phyloP scores from a whole-genome alignment of 1,140 invertebrate species.

The Amphibalanus amphitrite region DNA sequence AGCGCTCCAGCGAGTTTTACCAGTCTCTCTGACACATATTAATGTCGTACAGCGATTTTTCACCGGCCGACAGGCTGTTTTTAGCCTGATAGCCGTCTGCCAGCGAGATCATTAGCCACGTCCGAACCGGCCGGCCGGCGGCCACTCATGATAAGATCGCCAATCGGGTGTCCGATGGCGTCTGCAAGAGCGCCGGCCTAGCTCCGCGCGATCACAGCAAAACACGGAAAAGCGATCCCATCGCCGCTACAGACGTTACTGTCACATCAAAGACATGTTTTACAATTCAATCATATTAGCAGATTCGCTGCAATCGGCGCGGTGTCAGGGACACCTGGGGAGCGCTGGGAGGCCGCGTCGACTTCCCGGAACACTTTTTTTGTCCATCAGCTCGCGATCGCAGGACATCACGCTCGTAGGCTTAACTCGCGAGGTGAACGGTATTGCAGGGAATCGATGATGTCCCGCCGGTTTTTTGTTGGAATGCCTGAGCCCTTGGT shows the following conservation, averaged over 20 bases:
- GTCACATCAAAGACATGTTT: not conserved
- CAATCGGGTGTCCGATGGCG: not conserved
- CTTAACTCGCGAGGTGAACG: not conserved
- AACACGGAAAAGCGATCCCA: not conserved
- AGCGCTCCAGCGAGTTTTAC: not conserved
- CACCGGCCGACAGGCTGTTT: not conserved
- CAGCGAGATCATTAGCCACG: not conserved
- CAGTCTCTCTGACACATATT: not conserved
- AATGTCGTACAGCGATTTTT: not conserved
- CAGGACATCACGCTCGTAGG: not conserved
- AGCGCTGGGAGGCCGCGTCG: not conserved
- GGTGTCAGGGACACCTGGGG: not conserved
- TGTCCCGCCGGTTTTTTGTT: not conserved
- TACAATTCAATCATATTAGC: conserved; percentile 1
- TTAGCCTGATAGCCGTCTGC: not conserved
- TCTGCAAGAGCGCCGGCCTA: not conserved
- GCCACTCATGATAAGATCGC: not conserved
- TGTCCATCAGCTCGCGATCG: too few relatives aligned
- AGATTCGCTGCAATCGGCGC: not conserved
- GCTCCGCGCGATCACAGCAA: not conserved
- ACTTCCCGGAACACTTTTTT: not conserved
- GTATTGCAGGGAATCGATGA: not conserved
- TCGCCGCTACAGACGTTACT: not conserved
- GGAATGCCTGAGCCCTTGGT: too few relatives aligned
- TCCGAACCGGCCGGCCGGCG: not conserved